Percentiles rank a stretch among this genome's conserved stretches.
Conservation (phyloP, 1,140 invertebrate genomes). For the Steinernema khuongi region DNA sequence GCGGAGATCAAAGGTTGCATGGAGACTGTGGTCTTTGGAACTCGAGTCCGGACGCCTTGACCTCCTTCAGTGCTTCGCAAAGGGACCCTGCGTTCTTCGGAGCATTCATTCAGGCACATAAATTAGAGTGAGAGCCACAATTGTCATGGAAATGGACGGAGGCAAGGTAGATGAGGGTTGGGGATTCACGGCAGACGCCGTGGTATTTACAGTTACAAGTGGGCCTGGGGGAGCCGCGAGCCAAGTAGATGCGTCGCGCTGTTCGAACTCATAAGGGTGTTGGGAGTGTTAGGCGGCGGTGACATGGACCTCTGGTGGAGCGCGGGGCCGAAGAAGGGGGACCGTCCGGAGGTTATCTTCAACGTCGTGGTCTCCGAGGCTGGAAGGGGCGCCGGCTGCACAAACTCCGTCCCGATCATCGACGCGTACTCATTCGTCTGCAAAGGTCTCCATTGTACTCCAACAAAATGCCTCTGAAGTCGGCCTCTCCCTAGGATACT, state of each 20-base stretch:
- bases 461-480: too few relatives aligned
- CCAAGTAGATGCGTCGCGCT: not conserved
- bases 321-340: not conserved
- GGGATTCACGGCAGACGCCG: not conserved
- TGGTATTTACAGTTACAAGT: not conserved
- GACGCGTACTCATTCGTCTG: constrained; percentile 54
- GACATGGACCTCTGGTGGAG: not conserved
- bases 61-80: not conserved
- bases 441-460: constrained; percentile 25
- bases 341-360: not conserved
- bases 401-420: constrained; percentile 40
- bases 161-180: not conserved
- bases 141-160: constrained; percentile 6
- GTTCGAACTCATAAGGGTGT: not conserved
- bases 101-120: not conserved
- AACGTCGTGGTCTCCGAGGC: not conserved
- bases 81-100: not conserved
- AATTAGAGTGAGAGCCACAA: constrained; percentile 10
- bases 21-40: too few relatives aligned
- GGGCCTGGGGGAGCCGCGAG: not conserved
- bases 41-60: not conserved
- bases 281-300: not conserved
- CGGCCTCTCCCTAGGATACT: too few relatives aligned
- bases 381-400: not conserved
- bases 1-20: too few relatives aligned